These are phyloP conservation scores for Noctua comes DNA, from an alignment of 2,888 invertebrate genomes.

Conservation along the genomic window DNA sequence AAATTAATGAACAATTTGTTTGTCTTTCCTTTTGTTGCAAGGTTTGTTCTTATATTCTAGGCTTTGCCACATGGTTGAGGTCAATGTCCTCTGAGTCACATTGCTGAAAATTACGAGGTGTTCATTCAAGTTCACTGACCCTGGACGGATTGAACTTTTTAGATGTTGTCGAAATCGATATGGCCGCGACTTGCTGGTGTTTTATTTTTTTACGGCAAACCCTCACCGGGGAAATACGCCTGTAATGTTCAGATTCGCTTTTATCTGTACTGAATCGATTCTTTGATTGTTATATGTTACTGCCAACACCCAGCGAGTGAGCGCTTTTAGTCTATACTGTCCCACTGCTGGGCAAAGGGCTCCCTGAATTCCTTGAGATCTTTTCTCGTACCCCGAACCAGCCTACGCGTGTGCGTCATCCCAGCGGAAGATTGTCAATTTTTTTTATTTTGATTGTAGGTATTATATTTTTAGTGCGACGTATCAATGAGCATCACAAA, in stretches of 20 bases:
- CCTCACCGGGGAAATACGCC: background rate
- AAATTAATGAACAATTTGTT: constrained; percentile 84
- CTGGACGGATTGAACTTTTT: background rate
- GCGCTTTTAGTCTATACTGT: background rate
- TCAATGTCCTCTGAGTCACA: constrained; percentile 35
- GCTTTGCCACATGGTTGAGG: constrained; percentile 16
- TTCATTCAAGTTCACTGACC: constrained; percentile 23
- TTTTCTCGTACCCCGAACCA: background rate
- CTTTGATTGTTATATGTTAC: background rate
- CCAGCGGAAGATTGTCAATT: no score
- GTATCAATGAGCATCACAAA: no score
- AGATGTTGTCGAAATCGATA: background rate
- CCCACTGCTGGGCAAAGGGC: background rate
- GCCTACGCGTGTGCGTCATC: background rate
- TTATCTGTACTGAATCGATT: background rate
- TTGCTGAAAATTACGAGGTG: constrained; percentile 24
- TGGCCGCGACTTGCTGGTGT: background rate
- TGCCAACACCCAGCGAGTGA: no score
- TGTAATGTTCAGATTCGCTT: background rate
- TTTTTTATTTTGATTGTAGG: no score
- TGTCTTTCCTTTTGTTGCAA: constrained; percentile 41
- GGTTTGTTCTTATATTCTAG: background rate
- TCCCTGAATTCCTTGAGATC: background rate
- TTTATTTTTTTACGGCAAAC: background rate
- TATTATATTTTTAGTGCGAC: no score